Base-by-base conservation (phyloP, 2,888 invertebrate species). In the Nomada flava region DNA sequence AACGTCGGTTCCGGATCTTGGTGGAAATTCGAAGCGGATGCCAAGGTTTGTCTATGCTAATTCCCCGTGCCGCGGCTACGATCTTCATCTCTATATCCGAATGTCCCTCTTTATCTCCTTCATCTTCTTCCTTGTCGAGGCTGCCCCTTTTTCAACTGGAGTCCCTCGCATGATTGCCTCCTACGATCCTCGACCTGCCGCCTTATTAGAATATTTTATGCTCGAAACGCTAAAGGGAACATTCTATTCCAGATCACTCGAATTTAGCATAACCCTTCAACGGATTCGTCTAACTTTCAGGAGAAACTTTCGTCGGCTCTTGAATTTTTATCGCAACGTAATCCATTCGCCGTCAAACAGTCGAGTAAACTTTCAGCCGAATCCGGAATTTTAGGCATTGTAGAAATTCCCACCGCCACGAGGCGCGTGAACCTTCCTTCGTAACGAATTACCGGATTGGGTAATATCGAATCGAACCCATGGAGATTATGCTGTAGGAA, bases 31-130 rank as follows among this genome's bases (percentile, higher is more conserved):
- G 72, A 79, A 84, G 77, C 79, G 83, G 79, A 86, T 79, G 84
- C 86, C 20, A 84, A 90, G 84, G 88, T 90, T 91, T 90, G 88
- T 86, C 80, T 91, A 92, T 91, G 90, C 87, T 90, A 90, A 92
- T 91, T 87, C 64, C 44, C 65, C 50, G 59, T 36, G 44, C 65
- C 70, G 42, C 36, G 67, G 52, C 53, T 11, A 53, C 44, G 60
- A 68, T 60, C 62, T 64, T 20, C 20, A 20, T 20, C 76, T 77
- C 74, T 52, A 44, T 76, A 82, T 76, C 23, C 63, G 60, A 65
- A 60, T 64, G 67, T 60, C 15, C 70, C 80, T 64, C 65, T 82
- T 68, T 63, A n/a, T 47, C 50, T 23, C 26, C 50, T 68, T 78
- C 60, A 59, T 73, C 80, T 65, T 73, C 42, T 52, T 73, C 59